phyloP scores from a whole-genome alignment of 30 jellyfish, hydroid and myxozoan genomes.

The Aurelia sp. region DNA sequence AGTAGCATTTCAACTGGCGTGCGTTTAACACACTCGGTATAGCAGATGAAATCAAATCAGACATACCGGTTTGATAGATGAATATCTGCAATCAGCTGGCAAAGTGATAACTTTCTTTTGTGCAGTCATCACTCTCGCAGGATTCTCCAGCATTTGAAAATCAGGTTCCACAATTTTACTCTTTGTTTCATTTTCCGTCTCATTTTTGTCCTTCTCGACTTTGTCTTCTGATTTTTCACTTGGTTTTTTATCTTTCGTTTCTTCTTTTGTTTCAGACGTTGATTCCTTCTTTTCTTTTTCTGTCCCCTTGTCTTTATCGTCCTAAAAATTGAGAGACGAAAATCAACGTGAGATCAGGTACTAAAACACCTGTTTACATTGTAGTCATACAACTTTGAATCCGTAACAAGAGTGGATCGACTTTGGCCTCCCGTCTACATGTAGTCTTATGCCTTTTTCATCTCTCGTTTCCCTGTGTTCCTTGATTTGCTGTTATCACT shows the following conservation, averaged over 20 bases:
- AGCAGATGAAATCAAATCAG: background rate
- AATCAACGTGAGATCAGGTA: background rate
- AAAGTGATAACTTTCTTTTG: conserved; percentile 78
- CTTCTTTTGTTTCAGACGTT: conserved; percentile 32
- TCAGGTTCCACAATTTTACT: conserved; percentile 83
- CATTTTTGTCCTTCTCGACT: conserved; percentile 61
- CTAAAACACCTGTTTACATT: too few species aligned
- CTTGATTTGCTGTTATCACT: too few species aligned
- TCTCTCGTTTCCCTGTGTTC: too few species aligned
- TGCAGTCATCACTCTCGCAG: conserved; percentile 97
- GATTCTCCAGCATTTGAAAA: conserved; percentile 91
- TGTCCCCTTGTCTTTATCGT: conserved; percentile 81
- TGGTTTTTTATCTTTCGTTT: conserved; percentile 34
- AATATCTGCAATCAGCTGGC: conserved; percentile 76
- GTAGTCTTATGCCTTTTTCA: too few species aligned
- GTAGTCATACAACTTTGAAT: too few species aligned
- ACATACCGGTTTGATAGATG: conserved; percentile 87
- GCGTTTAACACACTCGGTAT: too few species aligned
- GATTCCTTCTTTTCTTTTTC: conserved; percentile 66
- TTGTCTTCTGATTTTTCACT: conserved; percentile 62
- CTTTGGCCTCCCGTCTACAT: too few species aligned
- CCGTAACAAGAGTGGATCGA: too few species aligned
- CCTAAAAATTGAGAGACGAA: conserved; percentile 7
- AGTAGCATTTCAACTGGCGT: too few species aligned
- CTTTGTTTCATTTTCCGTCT: conserved; percentile 45